Evolutionary conservation across 2,113 vertebrate genomes (phyloP).

Genomic region (Bubalus kerabau): DNA sequence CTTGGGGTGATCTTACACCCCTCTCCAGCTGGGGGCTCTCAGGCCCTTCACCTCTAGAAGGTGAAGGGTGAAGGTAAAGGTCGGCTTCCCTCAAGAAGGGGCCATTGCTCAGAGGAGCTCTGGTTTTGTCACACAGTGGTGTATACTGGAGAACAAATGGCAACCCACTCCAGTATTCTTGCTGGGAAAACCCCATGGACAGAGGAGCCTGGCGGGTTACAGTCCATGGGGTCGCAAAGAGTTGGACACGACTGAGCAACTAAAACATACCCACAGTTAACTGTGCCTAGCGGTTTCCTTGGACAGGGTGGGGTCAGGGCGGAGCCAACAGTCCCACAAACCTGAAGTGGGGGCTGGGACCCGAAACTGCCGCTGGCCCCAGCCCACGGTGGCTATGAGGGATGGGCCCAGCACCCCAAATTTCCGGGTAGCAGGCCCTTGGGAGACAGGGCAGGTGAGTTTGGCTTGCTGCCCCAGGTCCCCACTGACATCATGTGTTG

Average conservation of each 20-base stretch:
- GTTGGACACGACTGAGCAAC: background rate
- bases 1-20: background rate
- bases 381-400: background rate
- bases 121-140: background rate
- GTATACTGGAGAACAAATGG: background rate
- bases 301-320: fast-evolving
- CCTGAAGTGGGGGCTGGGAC: background rate
- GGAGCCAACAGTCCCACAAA: background rate
- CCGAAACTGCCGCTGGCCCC: background rate
- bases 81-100: fast-evolving
- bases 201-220: too few relatives aligned
- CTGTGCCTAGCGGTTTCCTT: too few relatives aligned
- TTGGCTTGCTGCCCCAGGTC: background rate
- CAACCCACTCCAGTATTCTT: too few relatives aligned
- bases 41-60: background rate
- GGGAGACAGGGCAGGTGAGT: background rate
- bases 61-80: too few relatives aligned
- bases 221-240: background rate
- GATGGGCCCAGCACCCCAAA: background rate
- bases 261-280: background rate
- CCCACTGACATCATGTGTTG: too few relatives aligned
- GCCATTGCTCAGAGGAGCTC: background rate
- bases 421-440: background rate
- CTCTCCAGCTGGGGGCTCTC: background rate
- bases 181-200: too few relatives aligned